These are phyloP conservation scores for Trachymyrmex cornetzi DNA, from an alignment of 1,140 invertebrate species.

Conservation along the genomic window DNA sequence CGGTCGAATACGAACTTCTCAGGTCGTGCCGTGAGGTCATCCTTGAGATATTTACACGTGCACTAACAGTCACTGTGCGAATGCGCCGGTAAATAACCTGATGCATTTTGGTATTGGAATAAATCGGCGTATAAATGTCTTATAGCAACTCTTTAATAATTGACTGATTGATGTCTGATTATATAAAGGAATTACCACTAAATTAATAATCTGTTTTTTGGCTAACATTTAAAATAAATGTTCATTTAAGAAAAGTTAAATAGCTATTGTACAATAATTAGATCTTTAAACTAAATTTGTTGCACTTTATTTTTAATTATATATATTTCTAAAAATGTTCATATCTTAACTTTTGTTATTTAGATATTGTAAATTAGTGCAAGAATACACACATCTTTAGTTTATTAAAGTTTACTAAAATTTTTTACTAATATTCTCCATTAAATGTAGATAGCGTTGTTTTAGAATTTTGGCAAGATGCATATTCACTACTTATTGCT, in stretches of 20 bases:
- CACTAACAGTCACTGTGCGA: conserved; percentile 19
- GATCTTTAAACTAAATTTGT: too few relatives aligned
- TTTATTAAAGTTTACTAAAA: neutral
- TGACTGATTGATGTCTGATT: neutral
- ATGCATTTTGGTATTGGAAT: conserved; percentile 3
- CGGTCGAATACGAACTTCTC: conserved; percentile 17
- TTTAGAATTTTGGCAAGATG: neutral
- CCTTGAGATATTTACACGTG: conserved; percentile 6
- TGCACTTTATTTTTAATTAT: neutral
- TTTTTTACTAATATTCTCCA: neutral
- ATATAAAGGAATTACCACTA: neutral
- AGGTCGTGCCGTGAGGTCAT: conserved; percentile 41
- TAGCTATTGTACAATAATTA: too few relatives aligned
- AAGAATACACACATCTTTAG: neutral
- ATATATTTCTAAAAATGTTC: neutral
- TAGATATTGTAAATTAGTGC: neutral
- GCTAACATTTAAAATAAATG: neutral
- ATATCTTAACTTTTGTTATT: neutral
- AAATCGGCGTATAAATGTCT: conserved; percentile 17
- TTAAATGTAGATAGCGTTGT: neutral
- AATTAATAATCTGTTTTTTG: neutral
- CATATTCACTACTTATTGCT: neutral
- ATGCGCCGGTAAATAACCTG: conserved; percentile 23
- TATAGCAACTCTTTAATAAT: neutral
- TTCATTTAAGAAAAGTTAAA: too few relatives aligned